These are phyloP conservation scores for Bergia sp. DNA, from an alignment of 92 coral and sea anemone genomes.

Conservation along the genomic window DNA sequence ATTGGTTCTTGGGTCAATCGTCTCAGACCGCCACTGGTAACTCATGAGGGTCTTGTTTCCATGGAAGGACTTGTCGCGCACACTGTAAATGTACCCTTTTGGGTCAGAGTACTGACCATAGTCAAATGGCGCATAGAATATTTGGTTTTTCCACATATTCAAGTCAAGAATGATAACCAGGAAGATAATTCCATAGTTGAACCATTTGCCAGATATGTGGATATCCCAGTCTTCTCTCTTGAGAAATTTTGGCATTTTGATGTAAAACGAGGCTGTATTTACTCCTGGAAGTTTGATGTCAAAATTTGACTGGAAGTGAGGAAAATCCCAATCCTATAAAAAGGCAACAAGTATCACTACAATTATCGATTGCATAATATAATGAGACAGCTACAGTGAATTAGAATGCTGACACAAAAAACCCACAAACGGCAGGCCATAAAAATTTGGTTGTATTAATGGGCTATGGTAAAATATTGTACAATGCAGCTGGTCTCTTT, in stretches of 20 bases:
- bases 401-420: too few relatives aligned
- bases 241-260: conserved; percentile 80
- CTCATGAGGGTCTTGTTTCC: conserved; percentile 88
- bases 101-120: conserved; percentile 91
- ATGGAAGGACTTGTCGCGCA: conserved; percentile 65
- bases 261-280: conserved; percentile 77
- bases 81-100: conserved; percentile 72
- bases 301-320: conserved; percentile 84
- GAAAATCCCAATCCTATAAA: conserved; percentile 96
- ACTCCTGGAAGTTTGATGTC: conserved; percentile 97
- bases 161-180: conserved; percentile 93
- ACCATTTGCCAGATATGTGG: conserved; percentile 97
- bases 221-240: conserved; percentile 92
- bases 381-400: too few relatives aligned
- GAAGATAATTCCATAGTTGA: conserved; percentile 94
- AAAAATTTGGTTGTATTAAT: too few relatives aligned
- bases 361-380: too few relatives aligned
- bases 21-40: conserved; percentile 75
- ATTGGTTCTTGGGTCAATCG: conserved; percentile 71
- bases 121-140: conserved; percentile 87
- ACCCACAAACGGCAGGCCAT: too few relatives aligned
- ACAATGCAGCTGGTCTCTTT: too few relatives aligned
- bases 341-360: too few relatives aligned
- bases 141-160: conserved; percentile 99
- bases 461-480: too few relatives aligned